These are phyloP conservation scores for Helicoverpa zea DNA, from an alignment of 1,140 invertebrate species.

Conservation along the genomic window DNA sequence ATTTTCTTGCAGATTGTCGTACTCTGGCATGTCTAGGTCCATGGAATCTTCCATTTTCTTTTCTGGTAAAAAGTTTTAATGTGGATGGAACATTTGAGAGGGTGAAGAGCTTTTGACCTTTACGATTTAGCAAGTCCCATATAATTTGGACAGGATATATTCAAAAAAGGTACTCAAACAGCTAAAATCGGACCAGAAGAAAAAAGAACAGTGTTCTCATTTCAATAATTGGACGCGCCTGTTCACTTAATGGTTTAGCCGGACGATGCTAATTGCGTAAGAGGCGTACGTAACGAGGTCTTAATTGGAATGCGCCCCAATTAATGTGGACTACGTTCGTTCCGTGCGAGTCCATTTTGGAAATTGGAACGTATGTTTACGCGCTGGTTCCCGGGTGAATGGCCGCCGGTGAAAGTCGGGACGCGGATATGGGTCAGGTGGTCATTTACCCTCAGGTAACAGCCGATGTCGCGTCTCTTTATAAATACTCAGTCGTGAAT, in stretches of 20 bases:
- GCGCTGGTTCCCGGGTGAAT: slow-evolving; percentile 79
- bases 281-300: slow-evolving; percentile 78
- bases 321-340: slow-evolving; percentile 71
- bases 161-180: background rate
- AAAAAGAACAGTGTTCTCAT: slow-evolving; percentile 30
- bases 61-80: background rate
- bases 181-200: slow-evolving; percentile 12
- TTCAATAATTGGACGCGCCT: slow-evolving; percentile 53
- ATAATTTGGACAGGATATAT: background rate
- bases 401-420: slow-evolving; percentile 80
- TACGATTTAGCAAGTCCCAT: background rate
- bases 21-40: background rate
- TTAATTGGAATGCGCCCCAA: slow-evolving; percentile 84
- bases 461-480: slow-evolving; percentile 53
- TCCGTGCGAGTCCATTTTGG: slow-evolving; percentile 63
- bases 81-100: background rate
- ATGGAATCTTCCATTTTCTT: background rate
- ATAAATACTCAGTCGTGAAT: slow-evolving; percentile 39
- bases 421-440: slow-evolving; percentile 80
- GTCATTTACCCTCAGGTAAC: slow-evolving; percentile 79
- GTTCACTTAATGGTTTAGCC: slow-evolving; percentile 57
- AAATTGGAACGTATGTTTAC: slow-evolving; percentile 75
- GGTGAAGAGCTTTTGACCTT: background rate
- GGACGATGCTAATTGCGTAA: slow-evolving; percentile 77
- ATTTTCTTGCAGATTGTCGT: background rate